Conservation (phyloP, 2,797 vertebrate species). For the Chiloscyllium punctatum region DNA sequence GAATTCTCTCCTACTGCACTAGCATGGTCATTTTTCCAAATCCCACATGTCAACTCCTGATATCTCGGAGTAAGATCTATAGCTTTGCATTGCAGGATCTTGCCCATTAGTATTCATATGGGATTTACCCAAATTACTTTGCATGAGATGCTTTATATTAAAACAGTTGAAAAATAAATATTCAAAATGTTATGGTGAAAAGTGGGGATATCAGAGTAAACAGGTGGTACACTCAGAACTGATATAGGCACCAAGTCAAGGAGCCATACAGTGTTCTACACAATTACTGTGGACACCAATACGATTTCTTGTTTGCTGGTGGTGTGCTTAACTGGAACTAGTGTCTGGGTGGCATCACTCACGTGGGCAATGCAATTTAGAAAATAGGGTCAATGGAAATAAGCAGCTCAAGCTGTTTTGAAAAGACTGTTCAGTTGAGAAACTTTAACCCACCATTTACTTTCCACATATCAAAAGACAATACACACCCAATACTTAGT, state of each 20-base stretch:
- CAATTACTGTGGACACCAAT: neutral
- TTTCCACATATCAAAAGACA: neutral
- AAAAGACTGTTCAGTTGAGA: neutral
- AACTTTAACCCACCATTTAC: neutral
- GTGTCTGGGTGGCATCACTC: neutral
- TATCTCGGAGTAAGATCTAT: neutral
- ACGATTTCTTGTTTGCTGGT: neutral
- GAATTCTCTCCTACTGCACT: neutral
- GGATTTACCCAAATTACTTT: neutral
- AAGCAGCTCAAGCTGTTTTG: neutral
- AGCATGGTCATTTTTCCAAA: neutral
- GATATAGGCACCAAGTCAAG: neutral
- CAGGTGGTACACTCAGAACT: neutral
- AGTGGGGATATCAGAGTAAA: neutral
- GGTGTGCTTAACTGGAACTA: neutral
- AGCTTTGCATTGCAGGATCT: neutral
- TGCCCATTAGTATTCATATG: neutral
- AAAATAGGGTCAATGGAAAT: neutral
- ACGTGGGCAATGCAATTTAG: neutral
- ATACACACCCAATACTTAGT: neutral
- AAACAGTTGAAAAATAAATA: neutral
- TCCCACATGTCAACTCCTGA: neutral
- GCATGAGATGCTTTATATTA: neutral
- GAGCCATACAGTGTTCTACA: neutral
- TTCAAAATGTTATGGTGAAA: neutral